Evolutionary conservation across 2,888 invertebrate genomes (phyloP).

Genomic region (Helicoverpa assulta): DNA sequence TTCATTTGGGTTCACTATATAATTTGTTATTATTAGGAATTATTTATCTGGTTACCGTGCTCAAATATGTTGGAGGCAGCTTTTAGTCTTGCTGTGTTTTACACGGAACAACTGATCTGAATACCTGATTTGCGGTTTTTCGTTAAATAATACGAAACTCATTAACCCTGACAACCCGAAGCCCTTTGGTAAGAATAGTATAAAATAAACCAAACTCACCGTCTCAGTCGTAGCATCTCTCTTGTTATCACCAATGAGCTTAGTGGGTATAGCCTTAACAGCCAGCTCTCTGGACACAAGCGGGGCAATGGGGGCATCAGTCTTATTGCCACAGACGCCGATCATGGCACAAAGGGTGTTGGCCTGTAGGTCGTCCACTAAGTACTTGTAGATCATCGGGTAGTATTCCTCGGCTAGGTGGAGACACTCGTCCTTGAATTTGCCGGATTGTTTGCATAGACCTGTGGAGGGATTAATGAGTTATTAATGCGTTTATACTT

Average conservation of each 20-base stretch:
- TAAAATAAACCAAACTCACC: conserved; percentile 59
- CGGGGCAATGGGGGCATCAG: conserved; percentile 89
- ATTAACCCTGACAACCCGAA: too few species aligned
- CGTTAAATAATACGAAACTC: too few species aligned
- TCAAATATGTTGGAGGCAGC: too few species aligned
- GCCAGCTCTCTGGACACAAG: conserved; percentile 89
- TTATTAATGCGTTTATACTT: too few species aligned
- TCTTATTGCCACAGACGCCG: conserved; percentile 91
- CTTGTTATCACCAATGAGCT: conserved; percentile 82
- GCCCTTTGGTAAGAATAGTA: too few species aligned
- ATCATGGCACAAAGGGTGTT: conserved; percentile 93
- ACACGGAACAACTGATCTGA: too few species aligned
- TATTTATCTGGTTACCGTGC: too few species aligned
- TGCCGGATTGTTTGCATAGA: conserved; percentile 94
- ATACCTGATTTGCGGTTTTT: too few species aligned
- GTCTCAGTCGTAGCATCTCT: conserved; percentile 69
- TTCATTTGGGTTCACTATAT: too few species aligned
- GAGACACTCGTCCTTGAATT: conserved; percentile 93
- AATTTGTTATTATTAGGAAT: too few species aligned
- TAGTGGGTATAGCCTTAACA: conserved; percentile 68
- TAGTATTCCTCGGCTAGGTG: conserved; percentile 95
- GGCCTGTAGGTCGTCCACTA: conserved; percentile 92
- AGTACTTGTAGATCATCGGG: conserved; percentile 92
- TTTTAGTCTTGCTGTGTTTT: too few species aligned
- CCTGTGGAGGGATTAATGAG: conserved; percentile 75